Percentiles rank a stretch among this genome's conserved stretches.
These are phyloP conservation scores for Bagarius yarrelli DNA, from an alignment of 2,113 vertebrate species.

Conservation along the genomic window DNA sequence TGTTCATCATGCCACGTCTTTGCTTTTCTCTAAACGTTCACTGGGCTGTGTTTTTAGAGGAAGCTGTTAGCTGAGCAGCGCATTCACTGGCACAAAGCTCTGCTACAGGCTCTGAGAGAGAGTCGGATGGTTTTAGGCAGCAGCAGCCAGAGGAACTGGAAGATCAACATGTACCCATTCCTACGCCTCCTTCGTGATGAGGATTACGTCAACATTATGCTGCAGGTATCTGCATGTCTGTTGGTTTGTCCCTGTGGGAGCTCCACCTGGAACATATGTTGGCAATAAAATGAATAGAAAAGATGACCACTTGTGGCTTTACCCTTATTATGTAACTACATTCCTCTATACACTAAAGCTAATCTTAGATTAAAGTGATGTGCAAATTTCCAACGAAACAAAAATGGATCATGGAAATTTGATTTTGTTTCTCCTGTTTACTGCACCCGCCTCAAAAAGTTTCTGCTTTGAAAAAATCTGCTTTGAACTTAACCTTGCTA, in stretches of 20 bases:
- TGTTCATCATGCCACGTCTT: background rate
- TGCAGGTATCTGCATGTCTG: slow-evolving; percentile 71
- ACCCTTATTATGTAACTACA: background rate
- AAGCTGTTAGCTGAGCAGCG: slow-evolving; percentile 70
- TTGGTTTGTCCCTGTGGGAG: background rate
- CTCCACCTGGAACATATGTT: background rate
- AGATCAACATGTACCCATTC: slow-evolving; percentile 77
- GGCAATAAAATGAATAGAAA: background rate
- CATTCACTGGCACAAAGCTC: slow-evolving; percentile 66
- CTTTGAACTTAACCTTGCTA: background rate
- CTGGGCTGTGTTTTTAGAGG: slow-evolving; percentile 71
- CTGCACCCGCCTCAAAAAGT: background rate
- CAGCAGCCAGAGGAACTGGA: background rate
- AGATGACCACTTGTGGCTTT: background rate
- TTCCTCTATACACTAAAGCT: background rate
- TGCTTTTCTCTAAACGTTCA: background rate
- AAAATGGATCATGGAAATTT: background rate
- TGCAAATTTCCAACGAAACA: too few species aligned
- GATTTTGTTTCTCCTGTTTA: background rate
- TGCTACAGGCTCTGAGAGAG: slow-evolving; percentile 73
- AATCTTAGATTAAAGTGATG: background rate
- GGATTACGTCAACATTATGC: slow-evolving; percentile 83
- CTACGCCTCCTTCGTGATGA: slow-evolving; percentile 79
- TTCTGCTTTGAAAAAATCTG: too few species aligned
- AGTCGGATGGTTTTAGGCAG: slow-evolving; percentile 66